phyloP scores from a whole-genome alignment of 2,797 vertebrate species.

The Cheracebus regulus region DNA sequence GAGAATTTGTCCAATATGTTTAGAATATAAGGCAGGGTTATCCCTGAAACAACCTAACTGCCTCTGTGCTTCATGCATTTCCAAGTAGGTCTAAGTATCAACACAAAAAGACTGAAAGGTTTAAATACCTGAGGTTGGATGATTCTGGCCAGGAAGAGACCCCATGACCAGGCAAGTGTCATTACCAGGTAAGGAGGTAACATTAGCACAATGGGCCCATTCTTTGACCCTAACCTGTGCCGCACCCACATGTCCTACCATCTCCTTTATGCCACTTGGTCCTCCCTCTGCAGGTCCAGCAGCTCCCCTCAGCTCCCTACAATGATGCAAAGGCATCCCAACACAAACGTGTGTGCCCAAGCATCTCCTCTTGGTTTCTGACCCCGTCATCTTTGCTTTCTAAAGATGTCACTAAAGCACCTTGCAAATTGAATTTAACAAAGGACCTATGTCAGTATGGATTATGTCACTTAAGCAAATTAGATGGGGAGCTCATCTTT shows the following conservation, averaged over 20 bases:
- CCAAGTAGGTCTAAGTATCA: not conserved
- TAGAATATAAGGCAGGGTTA: conserved; percentile 16
- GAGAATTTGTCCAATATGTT: conserved; percentile 12
- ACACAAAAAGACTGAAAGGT: not conserved
- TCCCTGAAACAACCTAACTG: not conserved
- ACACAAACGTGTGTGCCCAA: not conserved
- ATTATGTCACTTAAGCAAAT: not conserved
- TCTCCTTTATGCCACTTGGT: not conserved
- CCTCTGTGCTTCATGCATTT: not conserved
- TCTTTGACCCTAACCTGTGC: not conserved
- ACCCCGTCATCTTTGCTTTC: not conserved
- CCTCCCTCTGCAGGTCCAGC: not conserved
- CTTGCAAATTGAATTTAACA: not conserved
- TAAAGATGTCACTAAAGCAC: not conserved
- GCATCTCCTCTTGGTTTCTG: not conserved
- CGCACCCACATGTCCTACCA: rapidly evolving
- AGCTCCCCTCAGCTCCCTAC: not conserved
- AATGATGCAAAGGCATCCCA: not conserved
- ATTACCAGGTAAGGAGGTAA: not conserved
- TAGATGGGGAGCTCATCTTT: not conserved
- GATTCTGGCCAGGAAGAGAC: not conserved
- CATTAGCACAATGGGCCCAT: not conserved
- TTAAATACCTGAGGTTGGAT: not conserved
- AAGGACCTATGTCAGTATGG: not conserved
- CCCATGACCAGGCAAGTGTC: not conserved